Evolutionary conservation across 2,888 invertebrate species (phyloP).

Genomic region (Cheilosia grossa): DNA sequence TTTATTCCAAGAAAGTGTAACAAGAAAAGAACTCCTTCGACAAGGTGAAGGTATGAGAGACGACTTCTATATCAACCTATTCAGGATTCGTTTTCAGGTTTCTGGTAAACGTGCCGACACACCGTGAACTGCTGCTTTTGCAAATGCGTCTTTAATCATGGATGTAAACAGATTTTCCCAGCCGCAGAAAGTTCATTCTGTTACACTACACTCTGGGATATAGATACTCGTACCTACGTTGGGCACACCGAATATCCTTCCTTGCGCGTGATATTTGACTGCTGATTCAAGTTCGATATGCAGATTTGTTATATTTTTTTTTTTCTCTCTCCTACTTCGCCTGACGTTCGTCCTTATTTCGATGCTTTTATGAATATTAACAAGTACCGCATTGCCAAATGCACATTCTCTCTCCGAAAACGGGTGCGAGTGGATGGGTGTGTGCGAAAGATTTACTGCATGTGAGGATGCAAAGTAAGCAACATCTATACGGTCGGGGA

Average conservation of each 20-base stretch:
- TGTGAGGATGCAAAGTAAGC: constrained; percentile 25
- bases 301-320: constrained; percentile 38
- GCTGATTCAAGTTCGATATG: constrained; percentile 74
- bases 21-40: constrained; percentile 39
- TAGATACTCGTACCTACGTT: constrained; percentile 36
- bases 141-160: constrained; percentile 74
- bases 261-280: constrained; percentile 72
- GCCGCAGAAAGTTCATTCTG: constrained; percentile 53
- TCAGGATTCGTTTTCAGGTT: constrained; percentile 54
- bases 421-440: constrained; percentile 2
- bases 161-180: constrained; percentile 74
- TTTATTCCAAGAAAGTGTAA: constrained; percentile 56
- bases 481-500: neutral
- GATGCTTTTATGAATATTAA: constrained; percentile 74
- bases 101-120: constrained; percentile 68
- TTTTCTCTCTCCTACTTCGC: neutral
- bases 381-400: constrained; percentile 70
- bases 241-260: constrained; percentile 45
- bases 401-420: constrained; percentile 38
- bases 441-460: constrained; percentile 51
- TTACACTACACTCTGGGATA: constrained; percentile 17
- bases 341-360: constrained; percentile 56
- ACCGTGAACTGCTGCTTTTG: constrained; percentile 62
- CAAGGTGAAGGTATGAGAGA: neutral
- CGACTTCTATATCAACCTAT: neutral